Base-by-base conservation (phyloP, 1,140 invertebrate genomes). In the Rhysida immarginata region DNA sequence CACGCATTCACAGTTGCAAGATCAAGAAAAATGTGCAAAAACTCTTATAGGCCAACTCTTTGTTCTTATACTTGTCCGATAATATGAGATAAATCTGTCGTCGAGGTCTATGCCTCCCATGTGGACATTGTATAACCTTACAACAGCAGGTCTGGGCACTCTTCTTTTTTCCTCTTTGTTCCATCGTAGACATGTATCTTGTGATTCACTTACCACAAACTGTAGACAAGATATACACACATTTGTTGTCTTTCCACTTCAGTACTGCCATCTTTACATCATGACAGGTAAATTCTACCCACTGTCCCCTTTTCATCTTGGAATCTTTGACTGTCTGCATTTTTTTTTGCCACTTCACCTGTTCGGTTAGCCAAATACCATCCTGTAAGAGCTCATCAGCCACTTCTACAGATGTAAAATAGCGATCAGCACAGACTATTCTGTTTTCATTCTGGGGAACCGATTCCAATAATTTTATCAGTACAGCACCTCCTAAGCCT, bases 361-460 rank as follows among this genome's bases (percentile, higher is more conserved):
- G 59, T 1, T 59, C 61, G 27, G 54, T 54, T 27, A 51, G 52
- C 44, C 50, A 58, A 16, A 58, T 57, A 8, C 5, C 18, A 11
- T 46, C 21, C 21, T 46, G 5, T 5, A 46, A 20, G 8, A 46
- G 21, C 8, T 46, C 8, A 5, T 46, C 20, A 24, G 58, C 16
- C 16, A 61, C 26, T 35, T 45, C 18, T 35, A 55, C 59, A 1
- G 46, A 16, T 8, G 55, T 50, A 48, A 63, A 63, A 54, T n/a
- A 63, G 43, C 62, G 61, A 20, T 64, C 62, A 55, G 55, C 61
- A 55, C 57, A 63, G 3, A 63, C 20, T n/a, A n/a, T 21, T 29
- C 46, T 43, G 18, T 29, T 26, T 13, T 49, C 27, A 42, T 23
- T 2, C 24, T 58, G 3, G 16, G 20, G 26, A 2, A 53, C 2